Evolutionary conservation across 2,888 invertebrate genomes (phyloP).

Genomic region (Euplagia quadripunctaria): DNA sequence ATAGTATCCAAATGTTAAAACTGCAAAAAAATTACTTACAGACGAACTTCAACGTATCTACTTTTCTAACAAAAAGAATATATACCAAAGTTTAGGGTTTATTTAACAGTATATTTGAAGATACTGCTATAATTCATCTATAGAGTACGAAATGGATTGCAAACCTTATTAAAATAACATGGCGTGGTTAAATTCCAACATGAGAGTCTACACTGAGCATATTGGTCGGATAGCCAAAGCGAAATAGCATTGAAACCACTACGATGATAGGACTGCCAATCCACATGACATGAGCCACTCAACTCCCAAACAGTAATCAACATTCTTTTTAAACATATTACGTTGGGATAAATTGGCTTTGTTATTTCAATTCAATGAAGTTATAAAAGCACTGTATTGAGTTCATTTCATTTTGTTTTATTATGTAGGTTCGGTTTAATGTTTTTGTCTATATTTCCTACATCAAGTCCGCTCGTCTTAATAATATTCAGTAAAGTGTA

Average conservation of each 20-base stretch:
- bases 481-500: not conserved
- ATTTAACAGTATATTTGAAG: too few relatives aligned
- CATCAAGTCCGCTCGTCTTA: not conserved
- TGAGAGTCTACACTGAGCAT: not conserved
- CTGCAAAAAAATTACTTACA: too few relatives aligned
- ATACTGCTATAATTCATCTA: not conserved
- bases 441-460: not conserved
- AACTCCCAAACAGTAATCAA: slow-evolving; percentile 41
- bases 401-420: not conserved
- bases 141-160: not conserved
- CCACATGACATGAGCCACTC: slow-evolving; percentile 50
- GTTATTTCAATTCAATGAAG: not conserved
- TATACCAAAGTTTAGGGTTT: too few relatives aligned
- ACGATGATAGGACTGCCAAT: slow-evolving; percentile 54
- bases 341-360: not conserved
- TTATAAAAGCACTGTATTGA: not conserved
- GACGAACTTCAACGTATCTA: too few relatives aligned
- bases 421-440: not conserved
- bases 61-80: too few relatives aligned
- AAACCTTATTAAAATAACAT: not conserved
- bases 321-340: not conserved
- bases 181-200: not conserved
- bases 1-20: too few relatives aligned
- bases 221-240: not conserved
- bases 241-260: slow-evolving; percentile 44